These are phyloP conservation scores for Porites cylindrica DNA, from an alignment of 92 coral and sea anemone species.

Conservation along the genomic window DNA sequence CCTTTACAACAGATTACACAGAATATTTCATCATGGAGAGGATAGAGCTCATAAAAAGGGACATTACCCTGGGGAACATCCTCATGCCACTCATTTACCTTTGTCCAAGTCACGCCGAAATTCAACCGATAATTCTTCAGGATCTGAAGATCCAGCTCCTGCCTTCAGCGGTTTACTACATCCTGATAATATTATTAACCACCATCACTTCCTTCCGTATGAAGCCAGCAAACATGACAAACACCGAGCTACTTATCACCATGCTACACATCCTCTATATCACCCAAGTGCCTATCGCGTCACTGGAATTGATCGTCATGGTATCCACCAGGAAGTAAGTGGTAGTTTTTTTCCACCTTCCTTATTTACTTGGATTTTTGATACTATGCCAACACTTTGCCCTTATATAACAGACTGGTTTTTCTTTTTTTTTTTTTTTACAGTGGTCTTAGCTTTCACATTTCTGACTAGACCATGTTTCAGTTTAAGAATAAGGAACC, in stretches of 20 bases:
- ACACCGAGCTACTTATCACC: conserved; percentile 4
- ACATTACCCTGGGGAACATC: not conserved
- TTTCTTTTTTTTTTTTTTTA: no score
- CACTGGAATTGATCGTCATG: conserved; percentile 66
- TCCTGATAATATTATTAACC: conserved; percentile 86
- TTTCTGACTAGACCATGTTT: no score
- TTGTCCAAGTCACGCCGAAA: not conserved
- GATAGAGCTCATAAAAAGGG: conserved; percentile 9
- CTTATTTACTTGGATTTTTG: not conserved
- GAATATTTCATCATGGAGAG: conserved; percentile 1
- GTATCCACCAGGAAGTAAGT: conserved; percentile 56
- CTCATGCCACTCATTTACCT: conserved; percentile 22
- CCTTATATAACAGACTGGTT: no score
- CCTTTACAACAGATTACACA: conserved; percentile 24
- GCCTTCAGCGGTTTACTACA: conserved; percentile 77
- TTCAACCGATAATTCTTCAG: not conserved
- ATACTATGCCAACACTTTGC: no score
- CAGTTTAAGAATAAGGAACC: no score
- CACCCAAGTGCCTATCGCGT: conserved; percentile 52
- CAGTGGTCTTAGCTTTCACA: no score
- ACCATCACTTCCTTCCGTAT: conserved; percentile 85
- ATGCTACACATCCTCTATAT: conserved; percentile 32
- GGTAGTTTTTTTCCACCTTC: not conserved
- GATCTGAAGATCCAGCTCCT: conserved; percentile 12
- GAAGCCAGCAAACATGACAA: conserved; percentile 74